These are phyloP conservation scores for Clarias laeviceps DNA, from an alignment of 2,797 vertebrate genomes.

Conservation along the genomic window DNA sequence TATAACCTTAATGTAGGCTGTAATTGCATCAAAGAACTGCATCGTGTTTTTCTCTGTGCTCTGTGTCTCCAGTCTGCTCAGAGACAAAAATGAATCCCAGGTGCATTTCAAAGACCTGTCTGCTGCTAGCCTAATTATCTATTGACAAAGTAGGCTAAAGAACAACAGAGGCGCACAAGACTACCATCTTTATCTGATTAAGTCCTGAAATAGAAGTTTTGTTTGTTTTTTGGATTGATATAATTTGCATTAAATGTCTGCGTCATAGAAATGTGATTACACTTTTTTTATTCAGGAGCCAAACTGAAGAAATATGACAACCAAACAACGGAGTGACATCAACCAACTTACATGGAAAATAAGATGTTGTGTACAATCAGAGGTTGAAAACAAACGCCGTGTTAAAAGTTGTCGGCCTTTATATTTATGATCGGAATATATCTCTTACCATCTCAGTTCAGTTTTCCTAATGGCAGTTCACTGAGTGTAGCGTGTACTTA, in stretches of 20 bases:
- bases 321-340: constrained; percentile 52
- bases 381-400: constrained; percentile 28
- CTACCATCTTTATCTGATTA: not conserved
- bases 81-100: not conserved
- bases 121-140: constrained; percentile 1
- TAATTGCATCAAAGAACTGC: constrained; percentile 25
- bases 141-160: constrained; percentile 43
- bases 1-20: constrained; percentile 7
- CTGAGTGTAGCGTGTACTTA: constrained; percentile 28
- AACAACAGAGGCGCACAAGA: constrained; percentile 28
- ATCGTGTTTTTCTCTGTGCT: not conserved
- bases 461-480: constrained; percentile 32
- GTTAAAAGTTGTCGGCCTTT: constrained; percentile 12
- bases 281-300: constrained; percentile 56
- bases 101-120: constrained; percentile 29
- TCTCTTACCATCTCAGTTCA: constrained; percentile 40
- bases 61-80: constrained; percentile 4
- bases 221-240: not conserved
- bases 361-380: constrained; percentile 40
- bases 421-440: constrained; percentile 30
- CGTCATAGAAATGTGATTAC: constrained; percentile 52
- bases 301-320: constrained; percentile 51
- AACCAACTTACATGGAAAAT: constrained; percentile 51
- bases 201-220: not conserved
- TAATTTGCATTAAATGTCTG: constrained; percentile 32